A percentile compares a stretch with the other conserved stretches of the same genome.
Conservation (phyloP, 2,113 vertebrate species). For the Felis chaus region DNA sequence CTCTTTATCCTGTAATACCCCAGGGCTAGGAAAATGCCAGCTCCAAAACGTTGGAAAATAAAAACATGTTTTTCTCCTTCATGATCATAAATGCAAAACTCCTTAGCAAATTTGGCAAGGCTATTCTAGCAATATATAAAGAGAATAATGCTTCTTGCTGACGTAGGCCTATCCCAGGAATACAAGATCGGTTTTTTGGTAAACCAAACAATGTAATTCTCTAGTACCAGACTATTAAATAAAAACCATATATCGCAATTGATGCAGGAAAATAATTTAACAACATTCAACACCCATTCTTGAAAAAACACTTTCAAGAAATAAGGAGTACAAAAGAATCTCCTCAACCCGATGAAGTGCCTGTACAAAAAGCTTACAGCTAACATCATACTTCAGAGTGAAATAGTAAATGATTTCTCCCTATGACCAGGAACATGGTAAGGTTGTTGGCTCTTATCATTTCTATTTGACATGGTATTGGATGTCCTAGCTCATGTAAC, state of each 20-base stretch:
- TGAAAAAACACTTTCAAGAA: background rate
- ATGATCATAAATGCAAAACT: background rate
- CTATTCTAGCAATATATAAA: background rate
- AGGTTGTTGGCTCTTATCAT: background rate
- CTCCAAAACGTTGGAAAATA: background rate
- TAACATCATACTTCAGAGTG: background rate
- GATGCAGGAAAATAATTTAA: background rate
- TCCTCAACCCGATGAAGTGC: background rate
- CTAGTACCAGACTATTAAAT: background rate
- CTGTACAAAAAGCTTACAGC: background rate
- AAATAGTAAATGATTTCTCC: background rate
- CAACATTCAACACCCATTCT: background rate
- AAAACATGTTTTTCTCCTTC: background rate
- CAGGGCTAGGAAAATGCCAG: background rate
- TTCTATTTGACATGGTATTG: background rate
- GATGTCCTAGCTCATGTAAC: background rate
- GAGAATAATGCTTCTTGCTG: background rate
- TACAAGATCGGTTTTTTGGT: background rate
- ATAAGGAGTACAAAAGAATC: constrained; percentile 5
- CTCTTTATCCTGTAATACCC: background rate
- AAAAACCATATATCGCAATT: background rate
- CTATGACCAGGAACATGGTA: background rate
- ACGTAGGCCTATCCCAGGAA: background rate
- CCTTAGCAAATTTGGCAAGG: background rate
- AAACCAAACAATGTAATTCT: background rate